These are phyloP conservation scores for Actinostola sp. DNA, from an alignment of 92 coral and sea anemone genomes.

Conservation along the genomic window DNA sequence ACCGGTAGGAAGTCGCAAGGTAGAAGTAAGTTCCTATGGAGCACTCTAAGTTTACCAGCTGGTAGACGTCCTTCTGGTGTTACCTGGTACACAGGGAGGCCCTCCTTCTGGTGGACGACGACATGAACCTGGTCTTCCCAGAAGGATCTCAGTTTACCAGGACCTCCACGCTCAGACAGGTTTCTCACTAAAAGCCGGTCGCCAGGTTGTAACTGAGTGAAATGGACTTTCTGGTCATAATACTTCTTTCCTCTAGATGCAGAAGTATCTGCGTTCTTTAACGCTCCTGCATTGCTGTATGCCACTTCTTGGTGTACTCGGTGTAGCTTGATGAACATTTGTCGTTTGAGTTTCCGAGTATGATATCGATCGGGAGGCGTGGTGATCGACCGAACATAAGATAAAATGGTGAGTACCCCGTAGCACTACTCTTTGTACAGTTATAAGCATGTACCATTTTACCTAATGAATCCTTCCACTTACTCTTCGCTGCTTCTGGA, in stretches of 20 bases:
- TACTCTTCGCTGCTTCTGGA: slow-evolving; percentile 23
- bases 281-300: too few species aligned
- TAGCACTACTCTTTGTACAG: slow-evolving; percentile 16
- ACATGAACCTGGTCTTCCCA: slow-evolving; percentile 59
- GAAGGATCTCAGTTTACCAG: slow-evolving; percentile 58
- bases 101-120: slow-evolving; percentile 44
- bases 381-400: slow-evolving; percentile 51
- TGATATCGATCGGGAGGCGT: slow-evolving; percentile 37
- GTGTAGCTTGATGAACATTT: neutral
- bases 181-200: slow-evolving; percentile 59
- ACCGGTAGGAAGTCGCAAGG: slow-evolving; percentile 52
- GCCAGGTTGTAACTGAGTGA: slow-evolving; percentile 35
- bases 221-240: slow-evolving; percentile 40
- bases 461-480: slow-evolving; percentile 21
- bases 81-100: slow-evolving; percentile 58
- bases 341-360: slow-evolving; percentile 19
- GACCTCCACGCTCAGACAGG: slow-evolving; percentile 66
- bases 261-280: slow-evolving; percentile 9
- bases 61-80: slow-evolving; percentile 45
- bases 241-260: slow-evolving; percentile 26
- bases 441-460: slow-evolving; percentile 30
- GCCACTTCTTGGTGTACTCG: too few species aligned
- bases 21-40: slow-evolving; percentile 61
- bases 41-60: slow-evolving; percentile 31
- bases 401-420: slow-evolving; percentile 43